Conservation (phyloP, 2,888 invertebrate genomes). For the Mesorhabditis belari region DNA sequence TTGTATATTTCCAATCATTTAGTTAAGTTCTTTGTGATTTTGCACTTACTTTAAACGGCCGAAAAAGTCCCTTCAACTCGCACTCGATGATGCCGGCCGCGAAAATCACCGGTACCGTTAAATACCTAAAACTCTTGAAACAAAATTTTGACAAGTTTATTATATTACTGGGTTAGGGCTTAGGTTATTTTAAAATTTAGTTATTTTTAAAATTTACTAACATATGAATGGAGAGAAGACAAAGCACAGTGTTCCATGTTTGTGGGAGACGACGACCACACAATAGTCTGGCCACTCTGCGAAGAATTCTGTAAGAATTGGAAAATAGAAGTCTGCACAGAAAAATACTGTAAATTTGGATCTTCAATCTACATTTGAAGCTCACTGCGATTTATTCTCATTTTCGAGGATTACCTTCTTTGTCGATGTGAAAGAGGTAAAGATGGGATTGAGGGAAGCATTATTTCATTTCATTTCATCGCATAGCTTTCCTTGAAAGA, state of each 20-base stretch:
- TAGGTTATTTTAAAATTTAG: too few relatives aligned
- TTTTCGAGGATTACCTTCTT: background rate
- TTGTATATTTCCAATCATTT: too few relatives aligned
- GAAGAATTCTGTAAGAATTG: background rate
- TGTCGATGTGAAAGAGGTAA: background rate
- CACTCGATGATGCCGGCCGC: constrained; percentile 29
- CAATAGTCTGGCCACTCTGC: constrained; percentile 20
- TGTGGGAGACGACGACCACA: constrained; percentile 35
- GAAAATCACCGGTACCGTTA: constrained; percentile 33
- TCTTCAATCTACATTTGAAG: too few relatives aligned
- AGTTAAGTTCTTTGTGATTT: too few relatives aligned
- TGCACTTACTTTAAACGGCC: constrained; percentile 5
- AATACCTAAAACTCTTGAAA: background rate
- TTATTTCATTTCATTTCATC: too few relatives aligned
- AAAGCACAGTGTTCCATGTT: constrained; percentile 39
- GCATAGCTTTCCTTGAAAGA: too few relatives aligned
- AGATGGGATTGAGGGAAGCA: background rate
- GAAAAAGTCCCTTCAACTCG: constrained; percentile 5
- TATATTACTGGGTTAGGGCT: background rate
- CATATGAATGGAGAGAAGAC: constrained; percentile 35
- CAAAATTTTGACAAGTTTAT: background rate
- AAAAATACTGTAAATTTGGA: too few relatives aligned
- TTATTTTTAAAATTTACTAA: constrained; percentile 15
- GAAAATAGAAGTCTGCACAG: too few relatives aligned
- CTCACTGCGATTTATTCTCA: too few relatives aligned